Base-by-base conservation (phyloP, 2,113 vertebrate genomes). In the Apistogramma diplotaenia region DNA sequence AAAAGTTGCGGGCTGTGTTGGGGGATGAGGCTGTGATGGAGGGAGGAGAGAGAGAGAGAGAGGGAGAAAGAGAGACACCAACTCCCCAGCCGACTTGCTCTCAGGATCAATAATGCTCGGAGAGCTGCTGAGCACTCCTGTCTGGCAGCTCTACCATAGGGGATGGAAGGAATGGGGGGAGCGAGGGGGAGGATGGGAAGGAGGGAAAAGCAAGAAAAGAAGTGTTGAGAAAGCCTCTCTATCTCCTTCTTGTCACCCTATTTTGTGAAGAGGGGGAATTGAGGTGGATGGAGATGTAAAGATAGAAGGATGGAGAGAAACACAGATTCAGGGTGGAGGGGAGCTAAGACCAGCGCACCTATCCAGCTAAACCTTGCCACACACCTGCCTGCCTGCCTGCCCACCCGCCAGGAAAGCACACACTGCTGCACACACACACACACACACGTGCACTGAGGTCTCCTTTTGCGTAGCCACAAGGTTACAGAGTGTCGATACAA, bases 71-170 rank as follows among this genome's bases (percentile, higher is more conserved):
- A 92, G 91, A 89, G 87, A 86, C 59, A 88, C 88, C 80, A 87
- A 84, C 89, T 94, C 92, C 90, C 91, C 60, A 74, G 85, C 87
- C 85, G 62, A 76, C 91, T 89, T 55, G 87, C 89, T 89, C 92
- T 93, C 93, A 94, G 92, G 94, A 94, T 94, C 94, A 93, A 95
- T 95, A 95, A 93, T 81, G 79, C 88, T 94, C 87, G 90, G 86
- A 92, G 93, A 90, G 92, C 91, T 86, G 90, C 93, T 93, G 92
- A 95, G 91, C 88, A 84, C 90, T 94, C 88, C 90, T 91, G 93
- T 94, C 92, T 94, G 90, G 92, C 92, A 92, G 89, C 87, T 88
- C 82, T 37, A 91, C 91, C 88, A 89, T 90, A 84, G 90, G 91
- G 91, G 92, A 88, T 79, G 91, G 80, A 80, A 67, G 77, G 76